Evolutionary conservation across 2,113 vertebrate genomes (phyloP), one percentile per base, ranked within the genome.

Genomic region (Corydoras sp.): DNA sequence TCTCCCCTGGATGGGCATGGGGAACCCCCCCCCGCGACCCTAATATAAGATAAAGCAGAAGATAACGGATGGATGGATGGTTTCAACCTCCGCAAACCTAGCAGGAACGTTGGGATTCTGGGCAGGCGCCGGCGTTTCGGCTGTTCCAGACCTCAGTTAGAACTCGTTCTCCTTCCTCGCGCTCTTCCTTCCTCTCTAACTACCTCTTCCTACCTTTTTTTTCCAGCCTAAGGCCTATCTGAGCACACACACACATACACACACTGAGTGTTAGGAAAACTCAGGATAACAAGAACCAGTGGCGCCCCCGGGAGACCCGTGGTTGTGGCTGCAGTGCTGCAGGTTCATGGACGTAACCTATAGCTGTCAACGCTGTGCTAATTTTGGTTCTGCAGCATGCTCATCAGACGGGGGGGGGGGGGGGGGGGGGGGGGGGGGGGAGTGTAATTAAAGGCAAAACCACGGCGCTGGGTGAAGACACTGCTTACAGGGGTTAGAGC

Each of bases 261-360:
- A 69, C 48, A 62, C 68, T n/a, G 31, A 62, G 81, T 81, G 80
- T 77, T 85, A 81, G 80, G 51, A 76, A 81, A 74, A 79, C 71
- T 53, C 58, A 58, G 81, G 82, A 83, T 88, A 88, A 86, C 85
- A 86, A 86, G 85, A 86, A 80, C 82, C 81, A 82, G 87, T 86
- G 83, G 84, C 84, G 79, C 81, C 84, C 88, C 88, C 85, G 79
- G 81, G 76, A 86, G 86, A 87, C 68, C 81, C 83, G 82, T 79
- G 85, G 88, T 84, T 83, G 84, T 84, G 86, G 86, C 85, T 77
- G 83, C 81, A 69, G 77, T 65, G 68, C 82, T 84, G 82, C 10
- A 77, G 86, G 88, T 89, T 90, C 88, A 90, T 62, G 88, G 86
- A 85, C 82, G 72, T 86, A 88, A 88, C 88, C 87, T 76, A 85